These are phyloP conservation scores for Pelecanoides urinatrix DNA, from an alignment of 2,113 vertebrate species.

Conservation along the genomic window DNA sequence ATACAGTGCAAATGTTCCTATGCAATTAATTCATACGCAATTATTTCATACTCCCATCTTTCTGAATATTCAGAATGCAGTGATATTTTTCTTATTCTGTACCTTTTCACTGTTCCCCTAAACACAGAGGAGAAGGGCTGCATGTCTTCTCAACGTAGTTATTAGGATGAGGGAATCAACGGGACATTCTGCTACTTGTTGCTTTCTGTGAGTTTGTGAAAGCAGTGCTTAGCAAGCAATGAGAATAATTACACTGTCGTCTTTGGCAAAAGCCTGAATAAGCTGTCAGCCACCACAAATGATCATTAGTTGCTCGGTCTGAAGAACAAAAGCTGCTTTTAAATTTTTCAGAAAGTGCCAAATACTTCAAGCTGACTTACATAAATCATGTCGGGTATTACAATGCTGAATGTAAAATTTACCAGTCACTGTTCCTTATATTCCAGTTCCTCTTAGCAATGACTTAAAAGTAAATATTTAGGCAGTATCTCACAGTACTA, in stretches of 20 bases:
- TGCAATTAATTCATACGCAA: too few species aligned
- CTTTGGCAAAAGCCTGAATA: neutral
- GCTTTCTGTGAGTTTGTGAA: neutral
- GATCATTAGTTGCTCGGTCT: neutral
- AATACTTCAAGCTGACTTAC: constrained; percentile 3
- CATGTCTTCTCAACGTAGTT: neutral
- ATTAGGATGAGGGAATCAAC: neutral
- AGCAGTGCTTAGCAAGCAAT: neutral
- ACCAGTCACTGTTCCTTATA: neutral
- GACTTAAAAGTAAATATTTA: neutral
- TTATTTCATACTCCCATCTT: neutral
- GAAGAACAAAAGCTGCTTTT: neutral
- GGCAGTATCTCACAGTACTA: neutral
- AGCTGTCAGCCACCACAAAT: neutral
- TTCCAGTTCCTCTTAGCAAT: neutral
- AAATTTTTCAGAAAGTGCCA: neutral
- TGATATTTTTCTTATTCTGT: neutral
- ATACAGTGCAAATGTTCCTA: neutral
- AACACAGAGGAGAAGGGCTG: neutral
- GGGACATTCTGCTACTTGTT: neutral
- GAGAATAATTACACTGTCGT: neutral
- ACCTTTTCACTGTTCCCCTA: neutral
- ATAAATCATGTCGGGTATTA: neutral
- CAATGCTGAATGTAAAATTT: neutral
- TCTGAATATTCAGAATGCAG: neutral